Base-by-base conservation (phyloP, 2,113 vertebrate species). In the Conger conger region DNA sequence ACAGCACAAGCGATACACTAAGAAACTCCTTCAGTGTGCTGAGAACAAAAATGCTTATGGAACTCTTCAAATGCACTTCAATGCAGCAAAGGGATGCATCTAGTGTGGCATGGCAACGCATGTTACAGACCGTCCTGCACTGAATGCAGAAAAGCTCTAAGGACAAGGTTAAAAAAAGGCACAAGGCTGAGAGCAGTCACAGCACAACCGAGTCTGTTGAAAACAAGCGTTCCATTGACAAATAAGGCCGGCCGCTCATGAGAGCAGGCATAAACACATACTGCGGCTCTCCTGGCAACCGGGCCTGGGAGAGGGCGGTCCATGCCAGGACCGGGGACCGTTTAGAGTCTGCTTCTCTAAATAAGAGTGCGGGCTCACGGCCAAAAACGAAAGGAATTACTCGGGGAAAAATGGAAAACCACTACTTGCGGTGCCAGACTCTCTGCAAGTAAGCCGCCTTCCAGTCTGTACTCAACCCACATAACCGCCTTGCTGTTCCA, bases 351-450 rank as follows among this genome's bases (percentile, higher is more conserved):
- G 86, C 40, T 40, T 80, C 50, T 84, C 84, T 81, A 84, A 86
- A 89, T 79, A 86, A 50, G 76, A 86, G 0, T 73, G 83, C 0
- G 20, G 91, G 90, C 87, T 6, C 30, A 35, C 3, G 30, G 89
- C 90, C 90, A 92, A 86, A 85, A 86, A 81, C 79, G 9, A 83
- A 20, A 76, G 85, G 88, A 87, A 89, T 89, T 87, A 87, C 50
- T 82, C 76, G 82, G 53, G 30, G 11, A 30, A 15, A 60, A 54
- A 80, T 60, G 17, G 15, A 53, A 68, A 76, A 79, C 18, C 18
- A 7, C 77, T 35, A 79, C 77, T 37, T 18, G 36, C 77, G 1
- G 36, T 38, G 77, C 40, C 79, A 81, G 79, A 30, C 45, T 20
- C n/a, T 36, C 15, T 37, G 37, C 15, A 53, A 78, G 50, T 27